Base-by-base conservation (phyloP, 2,888 invertebrate genomes). In the Spisula subtruncata region DNA sequence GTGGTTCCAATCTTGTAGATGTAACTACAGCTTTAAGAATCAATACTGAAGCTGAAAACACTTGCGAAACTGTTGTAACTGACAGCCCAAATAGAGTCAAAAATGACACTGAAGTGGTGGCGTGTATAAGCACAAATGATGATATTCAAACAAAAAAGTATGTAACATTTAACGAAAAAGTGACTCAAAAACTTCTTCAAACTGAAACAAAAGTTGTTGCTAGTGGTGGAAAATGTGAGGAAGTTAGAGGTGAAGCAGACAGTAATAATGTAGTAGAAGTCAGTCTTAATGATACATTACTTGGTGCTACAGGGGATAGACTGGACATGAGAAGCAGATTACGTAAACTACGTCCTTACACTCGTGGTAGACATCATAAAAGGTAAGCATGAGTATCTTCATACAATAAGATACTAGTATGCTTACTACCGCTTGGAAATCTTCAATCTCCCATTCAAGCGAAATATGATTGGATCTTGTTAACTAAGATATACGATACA, bases 111-210 rank as follows among this genome's bases (percentile, higher is more conserved):
- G 25, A 4, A 12, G 60, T 25, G 25, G n/a, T 8, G 6, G 25
- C 25, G 8, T 66, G 6, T 66, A 25, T n/a, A 6, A 51, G 51
- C 14, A 51, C 4, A 51, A 66, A 25, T 60, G 32, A 32, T 75
- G 35, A 32, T 32, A 25, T 14, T 35, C 75, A 75, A 32, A 35
- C 4, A 4, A 75, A 35, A 32, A 75, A 75, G 16, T 35, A 14
- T 35, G 75, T 75, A 18, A 75, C n/a, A 35, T 75, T 75, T 75
- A 75, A 75, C 18, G 75, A 75, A 32, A 35, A 75, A 75, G 75
- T 75, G 18, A 75, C 75, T 32, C 75, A 75, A 32, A 75, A 75
- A 25, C 60, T 66, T 66, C 60, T 66, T 25, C 60, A 25, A 32
- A 12, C 32, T 18, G 16, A 16, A 35, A 18, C 1, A 25, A 32